phyloP scores from a whole-genome alignment of 2,888 invertebrate species.

The Spatulosminthurus flaviceps region DNA sequence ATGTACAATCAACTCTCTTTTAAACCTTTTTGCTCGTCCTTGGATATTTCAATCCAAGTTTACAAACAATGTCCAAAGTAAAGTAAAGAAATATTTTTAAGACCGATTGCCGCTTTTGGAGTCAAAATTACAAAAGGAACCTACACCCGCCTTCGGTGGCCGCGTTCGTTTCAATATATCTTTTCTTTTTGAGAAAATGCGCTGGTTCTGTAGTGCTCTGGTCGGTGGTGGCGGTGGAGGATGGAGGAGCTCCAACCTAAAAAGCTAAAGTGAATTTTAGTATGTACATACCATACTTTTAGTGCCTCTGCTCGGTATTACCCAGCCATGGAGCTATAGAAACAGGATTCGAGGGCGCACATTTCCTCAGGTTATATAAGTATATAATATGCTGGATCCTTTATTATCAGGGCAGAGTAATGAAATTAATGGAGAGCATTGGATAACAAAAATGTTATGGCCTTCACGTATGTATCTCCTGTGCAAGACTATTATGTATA shows the following conservation, averaged over 20 bases:
- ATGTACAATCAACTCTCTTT: neutral
- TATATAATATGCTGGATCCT: too few species aligned
- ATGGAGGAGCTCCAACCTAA: neutral
- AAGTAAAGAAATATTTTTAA: neutral
- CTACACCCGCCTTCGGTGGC: constrained; percentile 45
- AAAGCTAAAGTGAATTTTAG: neutral
- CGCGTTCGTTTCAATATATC: constrained; percentile 42
- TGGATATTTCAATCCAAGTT: too few species aligned
- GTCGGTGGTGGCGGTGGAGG: neutral
- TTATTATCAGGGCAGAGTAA: too few species aligned
- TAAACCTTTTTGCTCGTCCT: neutral
- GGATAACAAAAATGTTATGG: too few species aligned
- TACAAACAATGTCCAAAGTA: too few species aligned
- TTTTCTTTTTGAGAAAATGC: constrained; percentile 38
- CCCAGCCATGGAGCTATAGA: too few species aligned
- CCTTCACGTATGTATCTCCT: too few species aligned
- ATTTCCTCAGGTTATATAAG: too few species aligned
- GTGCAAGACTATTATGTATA: too few species aligned
- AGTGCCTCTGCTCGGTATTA: too few species aligned
- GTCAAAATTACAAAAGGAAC: constrained; percentile 40
- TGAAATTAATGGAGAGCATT: too few species aligned
- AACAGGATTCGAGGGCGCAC: too few species aligned
- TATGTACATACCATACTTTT: neutral
- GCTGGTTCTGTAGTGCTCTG: constrained; percentile 15
- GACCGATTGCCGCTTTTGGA: constrained; percentile 20